Percentiles rank a stretch among this genome's conserved stretches.
Evolutionary conservation across 1,140 invertebrate species (phyloP).

Genomic region (Elymnias hypermnestra): DNA sequence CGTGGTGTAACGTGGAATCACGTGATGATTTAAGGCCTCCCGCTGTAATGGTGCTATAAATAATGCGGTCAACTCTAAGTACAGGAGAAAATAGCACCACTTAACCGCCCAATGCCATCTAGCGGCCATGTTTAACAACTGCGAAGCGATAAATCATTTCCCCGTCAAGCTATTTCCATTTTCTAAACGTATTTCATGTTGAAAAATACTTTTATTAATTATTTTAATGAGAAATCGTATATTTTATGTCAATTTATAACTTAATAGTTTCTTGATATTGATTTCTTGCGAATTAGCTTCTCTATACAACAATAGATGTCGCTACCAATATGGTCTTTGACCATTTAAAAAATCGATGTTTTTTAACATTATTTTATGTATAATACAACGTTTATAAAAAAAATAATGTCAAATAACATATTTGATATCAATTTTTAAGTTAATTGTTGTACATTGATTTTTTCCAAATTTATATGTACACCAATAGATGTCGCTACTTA

Average conservation of each 20-base stretch:
- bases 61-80: conserved; percentile 60
- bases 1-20: conserved; percentile 36
- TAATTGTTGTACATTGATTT: no score
- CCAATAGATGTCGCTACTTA: conserved; percentile 24
- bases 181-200: no score
- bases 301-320: conserved; percentile 20
- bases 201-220: no score
- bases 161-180: neutral
- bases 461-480: neutral
- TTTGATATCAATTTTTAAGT: no score
- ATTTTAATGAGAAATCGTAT: no score
- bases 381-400: no score
- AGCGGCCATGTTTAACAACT: conserved; percentile 27
- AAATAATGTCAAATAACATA: no score
- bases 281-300: no score
- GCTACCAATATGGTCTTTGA: conserved; percentile 26
- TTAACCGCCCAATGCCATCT: conserved; percentile 61
- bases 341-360: conserved; percentile 10
- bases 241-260: no score
- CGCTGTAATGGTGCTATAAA: conserved; percentile 70
- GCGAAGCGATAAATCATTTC: neutral
- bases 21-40: conserved; percentile 67
- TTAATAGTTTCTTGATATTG: no score
- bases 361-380: no score
- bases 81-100: conserved; percentile 52